These are phyloP conservation scores for Styela plicata DNA, from an alignment of 23 tunicate species.

Conservation along the genomic window DNA sequence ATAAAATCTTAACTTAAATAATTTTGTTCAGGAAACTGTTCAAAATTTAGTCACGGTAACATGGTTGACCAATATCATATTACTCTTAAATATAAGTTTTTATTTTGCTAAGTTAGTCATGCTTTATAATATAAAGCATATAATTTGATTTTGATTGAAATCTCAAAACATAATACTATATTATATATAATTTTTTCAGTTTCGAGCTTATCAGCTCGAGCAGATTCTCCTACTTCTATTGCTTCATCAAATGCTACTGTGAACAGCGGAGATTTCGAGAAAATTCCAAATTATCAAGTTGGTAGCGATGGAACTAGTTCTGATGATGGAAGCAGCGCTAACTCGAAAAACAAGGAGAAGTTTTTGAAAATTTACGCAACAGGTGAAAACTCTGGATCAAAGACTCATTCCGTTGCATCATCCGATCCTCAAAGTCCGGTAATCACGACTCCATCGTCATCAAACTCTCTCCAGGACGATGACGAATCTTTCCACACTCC, in stretches of 20 bases:
- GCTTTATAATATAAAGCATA: too few relatives aligned
- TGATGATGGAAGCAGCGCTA: conserved; percentile 36
- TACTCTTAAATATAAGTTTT: too few relatives aligned
- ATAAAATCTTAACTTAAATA: too few relatives aligned
- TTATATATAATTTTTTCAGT: background rate
- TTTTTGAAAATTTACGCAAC: background rate
- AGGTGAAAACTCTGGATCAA: conserved; percentile 21
- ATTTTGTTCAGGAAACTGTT: too few relatives aligned
- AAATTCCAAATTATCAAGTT: conserved; percentile 41
- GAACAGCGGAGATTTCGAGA: conserved; percentile 49
- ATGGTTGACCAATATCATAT: too few relatives aligned
- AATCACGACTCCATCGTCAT: background rate
- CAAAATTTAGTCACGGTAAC: too few relatives aligned
- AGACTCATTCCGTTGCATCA: conserved; percentile 23
- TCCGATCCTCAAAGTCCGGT: conserved; percentile 2
- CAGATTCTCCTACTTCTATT: conserved; percentile 25
- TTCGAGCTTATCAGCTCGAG: background rate
- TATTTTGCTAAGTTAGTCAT: too few relatives aligned
- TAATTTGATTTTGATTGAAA: too few relatives aligned
- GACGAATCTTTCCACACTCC: conserved; percentile 17
- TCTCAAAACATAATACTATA: too few relatives aligned
- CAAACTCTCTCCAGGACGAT: conserved; percentile 1
- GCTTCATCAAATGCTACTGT: conserved; percentile 52
- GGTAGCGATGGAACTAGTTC: conserved; percentile 58
- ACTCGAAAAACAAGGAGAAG: background rate